Conservation (phyloP, 2,888 invertebrate genomes). For the Proisotoma minuta region DNA sequence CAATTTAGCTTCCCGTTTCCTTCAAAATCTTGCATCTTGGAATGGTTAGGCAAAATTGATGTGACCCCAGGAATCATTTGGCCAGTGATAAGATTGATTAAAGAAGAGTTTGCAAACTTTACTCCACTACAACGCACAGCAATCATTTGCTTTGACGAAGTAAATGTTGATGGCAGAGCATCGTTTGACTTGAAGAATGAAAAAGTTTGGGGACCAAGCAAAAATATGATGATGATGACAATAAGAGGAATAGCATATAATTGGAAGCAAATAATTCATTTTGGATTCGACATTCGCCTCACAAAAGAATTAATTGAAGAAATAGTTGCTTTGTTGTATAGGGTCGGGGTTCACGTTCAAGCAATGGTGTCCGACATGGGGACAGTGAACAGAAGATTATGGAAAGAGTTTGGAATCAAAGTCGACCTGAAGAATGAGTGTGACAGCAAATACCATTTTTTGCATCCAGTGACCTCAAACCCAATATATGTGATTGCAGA, state of each 20-base stretch:
- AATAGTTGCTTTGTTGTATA: slow-evolving; percentile 21
- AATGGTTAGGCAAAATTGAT: neutral
- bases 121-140: neutral
- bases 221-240: slow-evolving; percentile 30
- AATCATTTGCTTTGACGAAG: slow-evolving; percentile 23
- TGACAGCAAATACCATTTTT: slow-evolving; percentile 6
- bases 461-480: slow-evolving; percentile 3
- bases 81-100: slow-evolving; percentile 1
- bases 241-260: slow-evolving; percentile 23
- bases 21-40: neutral
- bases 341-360: slow-evolving; percentile 10
- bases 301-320: slow-evolving; percentile 12
- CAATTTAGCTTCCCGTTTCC: neutral
- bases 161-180: slow-evolving; percentile 3
- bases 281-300: slow-evolving; percentile 28
- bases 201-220: slow-evolving; percentile 31
- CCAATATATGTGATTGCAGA: slow-evolving; percentile 25
- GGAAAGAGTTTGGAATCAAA: slow-evolving; percentile 22
- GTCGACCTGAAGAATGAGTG: neutral
- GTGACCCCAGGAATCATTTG: slow-evolving; percentile 1
- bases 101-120: slow-evolving; percentile 2
- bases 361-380: slow-evolving; percentile 27
- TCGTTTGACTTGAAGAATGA: slow-evolving; percentile 23
- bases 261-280: slow-evolving; percentile 39
- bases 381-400: slow-evolving; percentile 22